phyloP scores from a whole-genome alignment of 2,888 invertebrate genomes.

The Saturnia japonica region DNA sequence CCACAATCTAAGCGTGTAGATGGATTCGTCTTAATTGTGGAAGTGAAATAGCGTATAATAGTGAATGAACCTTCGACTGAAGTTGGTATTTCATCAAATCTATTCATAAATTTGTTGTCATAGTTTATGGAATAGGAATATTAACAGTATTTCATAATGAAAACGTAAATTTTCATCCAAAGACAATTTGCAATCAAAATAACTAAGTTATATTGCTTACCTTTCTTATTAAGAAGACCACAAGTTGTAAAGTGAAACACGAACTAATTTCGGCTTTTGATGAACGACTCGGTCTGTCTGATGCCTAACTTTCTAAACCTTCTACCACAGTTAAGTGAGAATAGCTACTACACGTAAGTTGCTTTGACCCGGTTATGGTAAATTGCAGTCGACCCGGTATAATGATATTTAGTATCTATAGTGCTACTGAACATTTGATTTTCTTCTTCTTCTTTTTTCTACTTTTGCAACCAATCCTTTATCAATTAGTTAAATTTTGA shows the following conservation, averaged over 20 bases:
- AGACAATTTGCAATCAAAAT: conserved; percentile 2
- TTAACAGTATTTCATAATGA: neutral
- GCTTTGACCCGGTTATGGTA: neutral
- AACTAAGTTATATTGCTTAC: conserved; percentile 11
- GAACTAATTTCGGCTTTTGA: conserved; percentile 10
- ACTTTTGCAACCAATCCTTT: too few species aligned
- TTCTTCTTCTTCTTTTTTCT: too few species aligned
- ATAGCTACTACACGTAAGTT: neutral
- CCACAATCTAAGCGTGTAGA: too few species aligned
- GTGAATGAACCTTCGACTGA: neutral
- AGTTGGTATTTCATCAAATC: neutral
- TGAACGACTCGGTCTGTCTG: conserved; percentile 3
- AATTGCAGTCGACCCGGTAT: neutral
- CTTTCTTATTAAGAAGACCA: conserved; percentile 1
- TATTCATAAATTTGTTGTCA: neutral
- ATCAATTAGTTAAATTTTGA: too few species aligned
- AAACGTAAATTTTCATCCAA: neutral
- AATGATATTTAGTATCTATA: neutral
- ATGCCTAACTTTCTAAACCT: conserved; percentile 7
- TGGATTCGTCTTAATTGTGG: too few species aligned
- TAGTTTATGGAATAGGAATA: neutral
- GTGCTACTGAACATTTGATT: neutral
- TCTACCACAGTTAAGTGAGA: conserved; percentile 7
- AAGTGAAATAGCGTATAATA: too few species aligned
- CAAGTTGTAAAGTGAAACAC: conserved; percentile 13